Conservation (phyloP, 2,113 vertebrate species). For the Murina feae region DNA sequence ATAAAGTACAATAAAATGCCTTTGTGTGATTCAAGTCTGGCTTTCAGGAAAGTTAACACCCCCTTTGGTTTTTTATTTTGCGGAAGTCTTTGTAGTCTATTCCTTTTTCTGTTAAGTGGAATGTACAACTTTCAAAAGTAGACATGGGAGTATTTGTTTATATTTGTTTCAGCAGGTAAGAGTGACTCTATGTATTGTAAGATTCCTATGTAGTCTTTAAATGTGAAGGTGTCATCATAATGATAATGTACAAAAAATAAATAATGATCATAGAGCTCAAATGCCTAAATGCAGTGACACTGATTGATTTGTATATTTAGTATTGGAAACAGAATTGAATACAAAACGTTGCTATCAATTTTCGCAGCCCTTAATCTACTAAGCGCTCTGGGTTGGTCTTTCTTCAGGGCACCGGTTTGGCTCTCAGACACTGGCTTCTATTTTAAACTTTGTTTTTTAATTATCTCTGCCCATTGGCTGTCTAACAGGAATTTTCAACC, state of each 20-base stretch:
- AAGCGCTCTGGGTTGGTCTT: neutral
- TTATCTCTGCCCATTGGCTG: neutral
- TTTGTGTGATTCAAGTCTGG: slow-evolving; percentile 19
- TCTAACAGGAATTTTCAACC: neutral
- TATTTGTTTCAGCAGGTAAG: slow-evolving; percentile 36
- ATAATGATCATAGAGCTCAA: neutral
- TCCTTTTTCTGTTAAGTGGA: neutral
- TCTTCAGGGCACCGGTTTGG: neutral
- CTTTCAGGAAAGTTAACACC: slow-evolving; percentile 33
- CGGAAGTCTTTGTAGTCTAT: neutral
- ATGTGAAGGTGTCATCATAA: slow-evolving; percentile 32
- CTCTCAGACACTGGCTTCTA: slow-evolving; percentile 3
- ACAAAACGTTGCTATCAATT: neutral
- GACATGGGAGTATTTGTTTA: neutral
- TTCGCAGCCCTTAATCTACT: neutral
- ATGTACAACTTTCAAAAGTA: neutral
- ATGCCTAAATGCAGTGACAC: slow-evolving; percentile 7
- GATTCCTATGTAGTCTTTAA: slow-evolving; percentile 10
- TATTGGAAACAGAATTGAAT: slow-evolving; percentile 23
- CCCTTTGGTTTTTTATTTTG: neutral
- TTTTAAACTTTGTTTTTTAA: slow-evolving; percentile 21
- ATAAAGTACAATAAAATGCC: neutral
- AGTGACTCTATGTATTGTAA: slow-evolving; percentile 11
- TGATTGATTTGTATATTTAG: slow-evolving; percentile 15
- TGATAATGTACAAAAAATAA: slow-evolving; percentile 30